phyloP scores from a whole-genome alignment of 2,888 invertebrate species.

The Drosophila acutilabella region DNA sequence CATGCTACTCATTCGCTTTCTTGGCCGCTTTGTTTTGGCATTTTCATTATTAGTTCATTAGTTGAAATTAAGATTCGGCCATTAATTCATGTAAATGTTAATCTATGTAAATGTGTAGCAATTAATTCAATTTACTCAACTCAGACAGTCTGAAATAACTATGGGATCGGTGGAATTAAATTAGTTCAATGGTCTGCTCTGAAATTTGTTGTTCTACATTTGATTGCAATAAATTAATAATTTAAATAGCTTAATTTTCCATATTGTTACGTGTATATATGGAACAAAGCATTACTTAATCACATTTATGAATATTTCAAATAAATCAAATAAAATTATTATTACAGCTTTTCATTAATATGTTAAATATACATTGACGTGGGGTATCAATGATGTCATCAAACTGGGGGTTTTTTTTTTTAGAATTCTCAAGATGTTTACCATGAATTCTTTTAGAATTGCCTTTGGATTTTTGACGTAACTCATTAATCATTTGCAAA shows the following conservation, averaged over 20 bases:
- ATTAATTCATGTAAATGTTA: constrained; percentile 45
- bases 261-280: not conserved
- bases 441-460: not conserved
- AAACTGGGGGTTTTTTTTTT: constrained; percentile 2
- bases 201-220: constrained; percentile 25
- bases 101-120: constrained; percentile 26
- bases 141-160: not conserved
- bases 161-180: not conserved
- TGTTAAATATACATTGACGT: constrained; percentile 9
- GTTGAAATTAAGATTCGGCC: constrained; percentile 47
- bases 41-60: constrained; percentile 26
- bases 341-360: not conserved
- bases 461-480: not conserved
- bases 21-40: constrained; percentile 35
- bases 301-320: not conserved
- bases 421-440: not conserved
- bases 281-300: constrained; percentile 6
- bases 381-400: constrained; percentile 34
- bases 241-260: constrained; percentile 6
- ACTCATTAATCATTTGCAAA: constrained; percentile 19
- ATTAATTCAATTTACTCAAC: constrained; percentile 46
- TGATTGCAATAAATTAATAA: constrained; percentile 6
- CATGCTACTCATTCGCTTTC: constrained; percentile 33
- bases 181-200: constrained; percentile 1
- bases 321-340: not conserved